Evolutionary conservation across 2,113 vertebrate genomes (phyloP).

Genomic region (Lasiurus borealis): DNA sequence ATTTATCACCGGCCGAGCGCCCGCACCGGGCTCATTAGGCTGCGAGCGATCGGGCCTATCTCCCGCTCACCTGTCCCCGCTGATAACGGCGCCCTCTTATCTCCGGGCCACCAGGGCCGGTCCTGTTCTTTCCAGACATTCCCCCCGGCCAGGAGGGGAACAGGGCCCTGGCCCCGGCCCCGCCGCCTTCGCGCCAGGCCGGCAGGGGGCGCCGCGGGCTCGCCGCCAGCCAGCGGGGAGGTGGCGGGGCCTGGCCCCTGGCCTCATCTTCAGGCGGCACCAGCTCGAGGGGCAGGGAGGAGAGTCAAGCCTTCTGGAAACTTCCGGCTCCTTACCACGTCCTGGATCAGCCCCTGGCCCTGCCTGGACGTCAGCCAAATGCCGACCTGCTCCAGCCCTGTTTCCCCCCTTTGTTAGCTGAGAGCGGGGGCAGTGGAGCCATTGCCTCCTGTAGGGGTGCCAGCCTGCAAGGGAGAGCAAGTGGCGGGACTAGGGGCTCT

Average conservation of each 20-base stretch:
- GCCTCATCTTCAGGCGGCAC: neutral
- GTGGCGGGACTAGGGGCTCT: rapidly evolving
- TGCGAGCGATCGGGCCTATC: neutral
- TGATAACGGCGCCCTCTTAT: slow-evolving; percentile 16
- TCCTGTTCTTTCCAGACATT: neutral
- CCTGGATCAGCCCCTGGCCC: neutral
- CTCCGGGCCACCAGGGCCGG: neutral
- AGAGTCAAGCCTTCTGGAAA: neutral
- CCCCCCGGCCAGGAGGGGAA: neutral
- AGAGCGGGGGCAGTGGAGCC: rapidly evolving
- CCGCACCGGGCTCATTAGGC: slow-evolving; percentile 40
- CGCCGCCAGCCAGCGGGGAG: rapidly evolving
- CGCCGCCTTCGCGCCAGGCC: neutral
- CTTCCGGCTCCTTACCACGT: neutral
- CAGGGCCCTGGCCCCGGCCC: neutral
- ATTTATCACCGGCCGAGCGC: slow-evolving; percentile 44
- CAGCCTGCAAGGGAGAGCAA: neutral
- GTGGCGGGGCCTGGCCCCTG: neutral
- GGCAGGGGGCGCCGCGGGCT: slow-evolving; percentile 71
- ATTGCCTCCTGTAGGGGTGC: neutral
- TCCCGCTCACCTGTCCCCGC: slow-evolving; percentile 12
- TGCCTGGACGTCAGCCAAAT: rapidly evolving
- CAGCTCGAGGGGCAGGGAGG: neutral
- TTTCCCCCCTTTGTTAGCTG: neutral
- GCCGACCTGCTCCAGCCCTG: neutral